Evolutionary conservation across 92 coral and sea anemone genomes (phyloP).

Genomic region (Desmophyllum pertusum): DNA sequence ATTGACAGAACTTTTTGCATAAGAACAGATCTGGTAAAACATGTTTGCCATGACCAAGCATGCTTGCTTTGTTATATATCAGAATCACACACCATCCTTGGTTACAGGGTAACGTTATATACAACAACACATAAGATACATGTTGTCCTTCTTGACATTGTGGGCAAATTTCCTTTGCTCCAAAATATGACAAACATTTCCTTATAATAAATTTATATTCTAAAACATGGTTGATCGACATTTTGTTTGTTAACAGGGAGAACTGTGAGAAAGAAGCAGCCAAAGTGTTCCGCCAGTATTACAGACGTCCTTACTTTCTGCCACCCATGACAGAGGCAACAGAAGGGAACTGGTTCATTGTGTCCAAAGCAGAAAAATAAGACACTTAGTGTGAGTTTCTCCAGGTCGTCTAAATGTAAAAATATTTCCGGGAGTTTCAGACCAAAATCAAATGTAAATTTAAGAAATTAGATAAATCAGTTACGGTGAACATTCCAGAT

Average conservation of each 20-base stretch:
- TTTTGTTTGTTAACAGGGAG: slow-evolving; percentile 61
- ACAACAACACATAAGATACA: neutral
- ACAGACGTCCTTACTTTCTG: slow-evolving; percentile 92
- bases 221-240: neutral
- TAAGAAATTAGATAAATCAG: too few relatives aligned
- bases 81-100: too few relatives aligned
- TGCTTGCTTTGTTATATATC: too few relatives aligned
- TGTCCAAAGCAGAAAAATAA: slow-evolving; percentile 72
- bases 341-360: slow-evolving; percentile 88
- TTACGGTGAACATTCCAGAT: too few relatives aligned
- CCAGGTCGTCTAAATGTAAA: neutral
- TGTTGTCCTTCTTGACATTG: neutral
- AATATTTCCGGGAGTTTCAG: too few relatives aligned
- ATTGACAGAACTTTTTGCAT: neutral
- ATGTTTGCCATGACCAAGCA: neutral
- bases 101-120: too few relatives aligned
- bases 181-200: neutral
- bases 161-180: neutral
- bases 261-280: slow-evolving; percentile 85
- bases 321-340: slow-evolving; percentile 97
- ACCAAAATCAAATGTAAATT: too few relatives aligned
- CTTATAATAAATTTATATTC: neutral
- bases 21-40: neutral
- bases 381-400: slow-evolving; percentile 55
- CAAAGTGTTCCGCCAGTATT: slow-evolving; percentile 81